A percentile compares a stretch with the other conserved stretches of the same genome.
phyloP scores from a whole-genome alignment of 2,113 vertebrate genomes.

The Brevimyrus niger region DNA sequence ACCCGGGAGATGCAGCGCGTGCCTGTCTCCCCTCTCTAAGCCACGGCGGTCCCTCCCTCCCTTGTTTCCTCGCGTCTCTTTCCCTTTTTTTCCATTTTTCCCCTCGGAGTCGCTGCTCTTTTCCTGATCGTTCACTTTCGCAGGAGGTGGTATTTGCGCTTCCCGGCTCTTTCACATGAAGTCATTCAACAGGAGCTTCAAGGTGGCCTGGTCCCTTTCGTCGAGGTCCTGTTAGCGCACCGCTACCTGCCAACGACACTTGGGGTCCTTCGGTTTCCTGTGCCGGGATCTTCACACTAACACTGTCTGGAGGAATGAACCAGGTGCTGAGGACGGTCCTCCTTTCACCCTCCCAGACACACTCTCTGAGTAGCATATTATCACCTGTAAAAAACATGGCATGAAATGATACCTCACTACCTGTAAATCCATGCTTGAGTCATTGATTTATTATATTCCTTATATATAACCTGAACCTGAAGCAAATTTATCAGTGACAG shows the following conservation, averaged over 20 bases:
- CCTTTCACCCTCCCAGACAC: neutral
- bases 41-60: conserved; percentile 28
- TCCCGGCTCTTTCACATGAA: neutral
- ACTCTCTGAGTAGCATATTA: neutral
- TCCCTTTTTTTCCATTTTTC: conserved; percentile 34
- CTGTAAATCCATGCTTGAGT: neutral
- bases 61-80: conserved; percentile 31
- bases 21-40: conserved; percentile 30
- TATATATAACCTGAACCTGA: neutral
- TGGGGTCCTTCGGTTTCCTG: neutral
- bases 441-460: neutral
- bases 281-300: neutral
- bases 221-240: neutral
- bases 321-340: neutral
- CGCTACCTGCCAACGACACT: neutral
- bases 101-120: conserved; percentile 30
- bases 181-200: neutral
- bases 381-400: neutral
- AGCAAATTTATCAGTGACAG: neutral
- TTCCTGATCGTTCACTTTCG: conserved; percentile 25
- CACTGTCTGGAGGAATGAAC: neutral
- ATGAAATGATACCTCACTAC: neutral
- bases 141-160: neutral
- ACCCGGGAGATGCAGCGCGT: conserved; percentile 60
- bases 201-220: neutral